Evolutionary conservation across 1,140 invertebrate genomes (phyloP), one percentile per base, ranked within the genome.

Genomic region (Pogonomyrmex barbatus): DNA sequence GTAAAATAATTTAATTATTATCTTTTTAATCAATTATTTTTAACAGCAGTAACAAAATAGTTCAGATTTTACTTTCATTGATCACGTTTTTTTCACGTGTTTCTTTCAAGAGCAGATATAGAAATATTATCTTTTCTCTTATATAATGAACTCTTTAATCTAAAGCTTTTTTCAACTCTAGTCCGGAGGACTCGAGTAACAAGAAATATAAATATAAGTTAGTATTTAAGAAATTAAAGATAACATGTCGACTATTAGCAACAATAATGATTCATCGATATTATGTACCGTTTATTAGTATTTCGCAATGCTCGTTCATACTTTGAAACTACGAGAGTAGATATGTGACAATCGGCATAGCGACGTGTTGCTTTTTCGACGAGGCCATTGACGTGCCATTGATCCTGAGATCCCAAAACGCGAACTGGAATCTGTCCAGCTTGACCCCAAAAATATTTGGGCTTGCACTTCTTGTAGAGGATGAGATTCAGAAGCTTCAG

Each of bases 321-420:
- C 45, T 42, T n/a, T 9, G 10, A 70, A 70, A 50, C 47, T 33
- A 2, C 8, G 47, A 50, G 47, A 47, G 30, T 24, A 24, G 24
- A 24, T 24, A 24, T 24, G 24, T 24, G 24, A 24, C 24, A 24
- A 24, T 24, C 24, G 24, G 24, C 24, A 24, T 24, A 24, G 24
- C 24, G 24, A 24, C 24, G 24, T 8, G 33, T 60, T 52, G 12
- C 4, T 68, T n/a, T 33, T 47, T 58, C n/a, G n/a, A 24, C 42
- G 17, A 54, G n/a, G 0, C 10, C 24, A 24, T 24, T 75, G 50
- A 50, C 24, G 14, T 63, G 68, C 45, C 76, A 65, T 89, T 86
- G 87, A 77, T 71, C 87, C 87, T 89, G 77, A 82, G 58, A 70
- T 79, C 6, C 3, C 62, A 2, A 45, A 73, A 9, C 62, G 47